These are phyloP conservation scores for Nymphalis io DNA, from an alignment of 1,140 invertebrate genomes.

Conservation along the genomic window DNA sequence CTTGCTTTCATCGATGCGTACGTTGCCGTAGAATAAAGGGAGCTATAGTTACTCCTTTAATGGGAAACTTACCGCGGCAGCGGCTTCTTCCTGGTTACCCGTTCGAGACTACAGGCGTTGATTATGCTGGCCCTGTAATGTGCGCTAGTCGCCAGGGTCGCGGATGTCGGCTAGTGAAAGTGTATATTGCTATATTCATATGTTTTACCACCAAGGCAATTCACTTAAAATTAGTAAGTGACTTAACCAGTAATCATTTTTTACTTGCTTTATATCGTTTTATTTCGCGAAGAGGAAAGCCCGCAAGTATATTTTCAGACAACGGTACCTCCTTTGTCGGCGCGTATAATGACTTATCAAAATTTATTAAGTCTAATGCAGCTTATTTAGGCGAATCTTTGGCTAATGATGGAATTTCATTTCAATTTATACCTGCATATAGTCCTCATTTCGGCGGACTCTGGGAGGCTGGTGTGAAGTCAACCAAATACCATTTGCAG, in stretches of 20 bases:
- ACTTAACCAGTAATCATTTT: slow-evolving; percentile 34
- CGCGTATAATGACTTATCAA: slow-evolving; percentile 36
- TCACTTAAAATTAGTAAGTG: slow-evolving; percentile 36
- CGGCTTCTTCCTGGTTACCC: slow-evolving; percentile 15
- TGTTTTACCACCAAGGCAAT: slow-evolving; percentile 23
- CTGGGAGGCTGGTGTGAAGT: slow-evolving; percentile 37
- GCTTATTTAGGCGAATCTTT: slow-evolving; percentile 11
- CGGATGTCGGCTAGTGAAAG: neutral
- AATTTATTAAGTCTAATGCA: slow-evolving; percentile 27
- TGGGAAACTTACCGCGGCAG: slow-evolving; percentile 2
- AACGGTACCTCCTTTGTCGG: slow-evolving; percentile 52
- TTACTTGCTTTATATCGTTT: slow-evolving; percentile 26
- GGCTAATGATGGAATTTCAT: slow-evolving; percentile 37
- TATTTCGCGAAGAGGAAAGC: slow-evolving; percentile 44
- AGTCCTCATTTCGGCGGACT: slow-evolving; percentile 41
- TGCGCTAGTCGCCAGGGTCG: neutral
- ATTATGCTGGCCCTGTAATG: slow-evolving; percentile 10
- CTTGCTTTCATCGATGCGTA: slow-evolving; percentile 4
- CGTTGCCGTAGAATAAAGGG: neutral
- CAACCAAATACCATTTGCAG: slow-evolving; percentile 38
- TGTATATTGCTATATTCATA: slow-evolving; percentile 24
- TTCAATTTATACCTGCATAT: slow-evolving; percentile 39
- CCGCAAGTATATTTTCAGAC: slow-evolving; percentile 43
- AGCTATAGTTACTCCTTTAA: neutral
- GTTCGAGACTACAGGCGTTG: slow-evolving; percentile 32